Conservation (phyloP, 2,888 invertebrate species). For the Noctua janthe region DNA sequence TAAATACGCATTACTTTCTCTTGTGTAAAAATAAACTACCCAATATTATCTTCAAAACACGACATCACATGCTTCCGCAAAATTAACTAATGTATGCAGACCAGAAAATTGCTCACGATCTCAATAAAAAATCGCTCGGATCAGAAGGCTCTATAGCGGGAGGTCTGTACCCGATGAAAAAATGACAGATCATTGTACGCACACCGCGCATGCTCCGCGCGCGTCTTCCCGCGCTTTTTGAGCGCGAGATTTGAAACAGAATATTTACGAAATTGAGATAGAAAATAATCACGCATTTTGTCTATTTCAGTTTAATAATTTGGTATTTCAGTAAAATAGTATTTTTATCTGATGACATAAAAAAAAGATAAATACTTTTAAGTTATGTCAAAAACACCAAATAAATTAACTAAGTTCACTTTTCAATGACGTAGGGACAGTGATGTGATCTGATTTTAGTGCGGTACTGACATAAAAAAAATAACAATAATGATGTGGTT, state of each 20-base stretch:
- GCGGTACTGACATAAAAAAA: not conserved
- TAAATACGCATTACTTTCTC: slow-evolving; percentile 11
- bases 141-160: slow-evolving; percentile 79
- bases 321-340: not conserved
- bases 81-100: slow-evolving; percentile 71
- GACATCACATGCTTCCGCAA: slow-evolving; percentile 65
- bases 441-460: slow-evolving; percentile 26
- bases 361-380: not conserved
- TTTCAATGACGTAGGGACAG: not conserved
- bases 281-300: not conserved
- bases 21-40: slow-evolving; percentile 8
- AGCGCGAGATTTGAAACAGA: slow-evolving; percentile 74
- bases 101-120: slow-evolving; percentile 78
- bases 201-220: slow-evolving; percentile 83
- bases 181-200: slow-evolving; percentile 81
- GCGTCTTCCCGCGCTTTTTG: slow-evolving; percentile 80
- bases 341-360: not conserved
- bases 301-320: not conserved
- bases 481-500: slow-evolving; percentile 41
- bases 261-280: slow-evolving; percentile 14
- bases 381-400: not conserved
- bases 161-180: slow-evolving; percentile 76
- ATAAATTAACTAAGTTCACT: not conserved
- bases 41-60: slow-evolving; percentile 32
- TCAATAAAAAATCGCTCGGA: slow-evolving; percentile 70